Evolutionary conservation across 2,797 vertebrate species (phyloP).

Genomic region (Lutjanus argentimaculatus): DNA sequence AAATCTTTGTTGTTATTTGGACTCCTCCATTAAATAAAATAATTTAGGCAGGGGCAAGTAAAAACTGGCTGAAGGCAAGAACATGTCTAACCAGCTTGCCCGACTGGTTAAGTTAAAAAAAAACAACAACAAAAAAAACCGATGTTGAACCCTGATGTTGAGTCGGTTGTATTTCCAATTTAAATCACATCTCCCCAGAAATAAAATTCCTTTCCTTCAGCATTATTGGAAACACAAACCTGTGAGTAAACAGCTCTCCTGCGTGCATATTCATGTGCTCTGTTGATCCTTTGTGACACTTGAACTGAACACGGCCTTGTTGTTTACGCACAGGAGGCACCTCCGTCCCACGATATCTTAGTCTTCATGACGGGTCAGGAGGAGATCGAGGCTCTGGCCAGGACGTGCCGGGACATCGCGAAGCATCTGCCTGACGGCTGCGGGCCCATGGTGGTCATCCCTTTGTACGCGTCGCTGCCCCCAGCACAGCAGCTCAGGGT

Average conservation of each 20-base stretch:
- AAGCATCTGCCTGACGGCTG: constrained; percentile 93
- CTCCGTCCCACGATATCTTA: constrained; percentile 92
- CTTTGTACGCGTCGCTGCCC: constrained; percentile 95
- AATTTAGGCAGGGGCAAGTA: too few relatives aligned
- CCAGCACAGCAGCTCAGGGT: constrained; percentile 93
- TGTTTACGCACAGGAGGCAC: constrained; percentile 88
- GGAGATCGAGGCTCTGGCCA: constrained; percentile 97
- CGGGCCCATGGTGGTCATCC: constrained; percentile 89
- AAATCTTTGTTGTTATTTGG: too few relatives aligned
- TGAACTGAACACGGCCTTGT: not conserved
- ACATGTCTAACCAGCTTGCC: too few relatives aligned
- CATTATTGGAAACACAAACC: not conserved
- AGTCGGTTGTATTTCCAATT: not conserved
- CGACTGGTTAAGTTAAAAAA: too few relatives aligned
- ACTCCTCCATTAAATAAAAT: too few relatives aligned
- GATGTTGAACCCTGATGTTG: not conserved
- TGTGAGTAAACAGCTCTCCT: not conserved
- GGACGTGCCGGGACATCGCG: constrained; percentile 93
- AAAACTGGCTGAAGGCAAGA: too few relatives aligned
- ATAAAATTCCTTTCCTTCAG: not conserved
- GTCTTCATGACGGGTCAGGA: constrained; percentile 99
- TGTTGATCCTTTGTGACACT: constrained; percentile 30
- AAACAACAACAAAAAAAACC: too few relatives aligned
- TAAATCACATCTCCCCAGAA: not conserved
- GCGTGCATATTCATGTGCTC: not conserved